A percentile compares a stretch with the other conserved stretches of the same genome.
phyloP scores from a whole-genome alignment of 92 coral and sea anemone genomes.

The Isaurus tuberculatus region DNA sequence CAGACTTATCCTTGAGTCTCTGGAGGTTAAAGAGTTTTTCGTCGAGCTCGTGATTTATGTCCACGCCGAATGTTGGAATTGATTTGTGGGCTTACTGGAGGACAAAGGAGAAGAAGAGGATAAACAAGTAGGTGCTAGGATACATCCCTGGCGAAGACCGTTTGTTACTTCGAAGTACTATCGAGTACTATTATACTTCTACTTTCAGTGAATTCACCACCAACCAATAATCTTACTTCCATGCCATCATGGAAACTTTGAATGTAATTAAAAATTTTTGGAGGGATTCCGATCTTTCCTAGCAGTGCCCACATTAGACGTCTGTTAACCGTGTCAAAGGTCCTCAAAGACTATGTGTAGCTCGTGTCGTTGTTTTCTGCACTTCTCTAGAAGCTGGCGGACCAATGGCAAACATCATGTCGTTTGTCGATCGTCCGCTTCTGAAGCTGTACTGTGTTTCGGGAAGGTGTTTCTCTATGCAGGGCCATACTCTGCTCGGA shows the following conservation, averaged over 20 bases:
- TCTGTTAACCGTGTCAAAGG: conserved; percentile 5
- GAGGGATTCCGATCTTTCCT: background rate
- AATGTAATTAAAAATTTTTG: background rate
- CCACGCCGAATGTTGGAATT: conserved; percentile 6
- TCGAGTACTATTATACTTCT: too few relatives aligned
- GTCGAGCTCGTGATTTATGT: conserved; percentile 14
- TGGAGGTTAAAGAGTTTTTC: conserved; percentile 8
- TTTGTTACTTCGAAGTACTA: conserved; percentile 14
- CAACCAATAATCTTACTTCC: background rate
- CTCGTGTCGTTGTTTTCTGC: conserved; percentile 6
- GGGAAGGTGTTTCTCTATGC: conserved; percentile 16
- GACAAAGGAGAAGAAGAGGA: background rate
- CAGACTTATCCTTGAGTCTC: conserved; percentile 10
- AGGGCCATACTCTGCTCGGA: background rate
- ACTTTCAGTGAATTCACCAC: conserved; percentile 13
- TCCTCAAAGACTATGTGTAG: background rate
- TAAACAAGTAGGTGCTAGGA: background rate
- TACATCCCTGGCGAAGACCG: background rate
- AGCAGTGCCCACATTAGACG: background rate
- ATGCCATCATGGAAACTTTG: conserved; percentile 28
- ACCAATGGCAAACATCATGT: conserved; percentile 4
- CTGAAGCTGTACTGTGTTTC: conserved; percentile 4
- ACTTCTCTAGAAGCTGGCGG: conserved; percentile 6
- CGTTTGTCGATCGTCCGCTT: conserved; percentile 4
- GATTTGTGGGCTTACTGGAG: conserved; percentile 11